Evolutionary conservation across 2,888 invertebrate species (phyloP), one percentile per base, ranked within the genome.

Genomic region (Lasioglossum zephyrum): DNA sequence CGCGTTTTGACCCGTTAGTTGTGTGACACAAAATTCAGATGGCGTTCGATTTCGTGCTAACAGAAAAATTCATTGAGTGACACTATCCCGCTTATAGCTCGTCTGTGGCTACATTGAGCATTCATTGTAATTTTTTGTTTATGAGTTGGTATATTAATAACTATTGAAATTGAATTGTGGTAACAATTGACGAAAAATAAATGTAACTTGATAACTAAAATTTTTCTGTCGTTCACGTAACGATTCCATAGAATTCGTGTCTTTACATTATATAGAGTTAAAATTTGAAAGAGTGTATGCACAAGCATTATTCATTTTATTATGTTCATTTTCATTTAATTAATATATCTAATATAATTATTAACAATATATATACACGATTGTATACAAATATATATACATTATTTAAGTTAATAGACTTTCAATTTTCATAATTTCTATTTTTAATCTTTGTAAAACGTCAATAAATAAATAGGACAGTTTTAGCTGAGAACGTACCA

Each of bases 401-500:
- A 6, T 26, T 63, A 63, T 63, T 63, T 26, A 8, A 63, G 26
- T 63, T 31, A 63, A 31, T 31, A 31, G 31, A 63, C 16, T 18
- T 63, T 18, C 6, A 57, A 63, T 63, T 63, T 16, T 31, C 26
- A 63, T 31, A 16, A 31, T 18, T 31, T 31, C 63, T 31, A 31
- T 63, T 63, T 63, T 31, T 63, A 63, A 63, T 18, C 31, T 63
- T 69, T 69, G 36, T 22, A 36, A 66, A 66, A 69, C 3, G 39
- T 69, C 39, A 39, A 69, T 69, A 39, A 72, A 69, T 69, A 69
- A 39, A 69, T 63, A 31, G 39, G 36, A 69, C 69, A 18, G 4
- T 39, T 69, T 39, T 69, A 36, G 22, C 69, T 39, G 31, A 49
- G 49, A 82, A 49, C 70, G 82, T 81, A 70, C 81, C 41, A 84